Conservation (phyloP, 2,113 vertebrate genomes). For the Boulengeromyrus knoepffleri region DNA sequence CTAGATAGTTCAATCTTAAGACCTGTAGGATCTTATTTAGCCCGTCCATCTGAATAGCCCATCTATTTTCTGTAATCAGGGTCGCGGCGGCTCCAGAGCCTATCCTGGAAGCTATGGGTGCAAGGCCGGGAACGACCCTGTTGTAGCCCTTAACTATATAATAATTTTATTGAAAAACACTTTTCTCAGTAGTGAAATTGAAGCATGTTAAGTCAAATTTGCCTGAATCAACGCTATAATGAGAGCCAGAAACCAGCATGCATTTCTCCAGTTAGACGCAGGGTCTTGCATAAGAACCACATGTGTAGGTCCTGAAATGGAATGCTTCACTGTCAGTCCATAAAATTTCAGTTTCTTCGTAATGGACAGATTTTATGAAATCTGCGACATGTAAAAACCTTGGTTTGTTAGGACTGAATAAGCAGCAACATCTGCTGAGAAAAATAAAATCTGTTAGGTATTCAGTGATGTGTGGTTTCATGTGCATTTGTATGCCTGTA, state of each 20-base stretch:
- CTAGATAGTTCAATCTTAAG: not conserved
- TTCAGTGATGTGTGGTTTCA: not conserved
- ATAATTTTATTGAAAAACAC: not conserved
- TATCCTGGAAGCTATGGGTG: not conserved
- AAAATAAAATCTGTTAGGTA: not conserved
- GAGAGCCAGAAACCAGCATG: not conserved
- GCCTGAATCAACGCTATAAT: not conserved
- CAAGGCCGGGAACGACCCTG: not conserved
- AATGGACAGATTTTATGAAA: constrained; percentile 2
- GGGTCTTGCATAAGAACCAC: not conserved
- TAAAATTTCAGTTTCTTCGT: not conserved
- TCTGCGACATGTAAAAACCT: constrained; percentile 10
- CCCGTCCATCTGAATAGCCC: too few relatives aligned
- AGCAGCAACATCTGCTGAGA: not conserved
- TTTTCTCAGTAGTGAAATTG: not conserved
- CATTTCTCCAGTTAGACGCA: not conserved
- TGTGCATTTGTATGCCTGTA: not conserved
- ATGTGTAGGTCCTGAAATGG: not conserved
- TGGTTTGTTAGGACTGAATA: not conserved
- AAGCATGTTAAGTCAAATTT: not conserved
- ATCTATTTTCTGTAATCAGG: not conserved
- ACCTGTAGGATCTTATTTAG: not conserved
- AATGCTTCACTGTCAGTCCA: not conserved
- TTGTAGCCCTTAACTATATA: not conserved
- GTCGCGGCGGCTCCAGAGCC: not conserved